Evolutionary conservation across 2,888 invertebrate species (phyloP), one percentile per base, ranked within the genome.

Genomic region (Rhingia campestris): DNA sequence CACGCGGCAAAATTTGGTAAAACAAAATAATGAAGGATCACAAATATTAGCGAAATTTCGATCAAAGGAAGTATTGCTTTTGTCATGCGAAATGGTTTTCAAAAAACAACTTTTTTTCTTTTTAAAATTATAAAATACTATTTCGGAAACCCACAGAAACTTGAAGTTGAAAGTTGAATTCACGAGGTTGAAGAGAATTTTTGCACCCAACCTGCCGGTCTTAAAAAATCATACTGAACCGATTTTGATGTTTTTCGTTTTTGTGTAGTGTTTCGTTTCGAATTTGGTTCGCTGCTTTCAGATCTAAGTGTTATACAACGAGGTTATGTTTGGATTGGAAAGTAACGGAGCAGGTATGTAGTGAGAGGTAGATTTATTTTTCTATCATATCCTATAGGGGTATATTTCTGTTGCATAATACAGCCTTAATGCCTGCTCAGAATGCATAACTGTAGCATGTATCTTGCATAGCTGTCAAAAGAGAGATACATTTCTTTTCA

Each of bases 141-240:
- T 22, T 22, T 22, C 22, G 22, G 22, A 22, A 22, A 22, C 22
- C 22, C 22, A 22, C 22, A 49, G 6, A 12, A 49, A 43, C 51
- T 32, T n/a, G 37, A 51, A 66, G 32, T 67, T 59, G 53, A 43
- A 67, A 59, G 67, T 75, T 59, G 51, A 59, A 67, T 56, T 32
- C 58, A 67, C 59, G 66, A 75, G 51, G 43, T n/a, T 51, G 45
- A 75, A 59, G 53, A 66, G 35, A 53, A 32, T 58, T 35, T 59
- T 58, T 6, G 2, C 75, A 45, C 35, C 67, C 59, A 14, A 43
- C n/a, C 35, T 2, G 6, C 49, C 75, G 59, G 59, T 35, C 67
- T 61, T 53, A 30, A 58, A 67, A 75, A 75, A 53, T 75, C 45
- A 75, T 59, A 75, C 75, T 67, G 75, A 67, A 5, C 9, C 53